Base-by-base conservation (phyloP, 2,888 invertebrate genomes). In the Catocala sponsa region DNA sequence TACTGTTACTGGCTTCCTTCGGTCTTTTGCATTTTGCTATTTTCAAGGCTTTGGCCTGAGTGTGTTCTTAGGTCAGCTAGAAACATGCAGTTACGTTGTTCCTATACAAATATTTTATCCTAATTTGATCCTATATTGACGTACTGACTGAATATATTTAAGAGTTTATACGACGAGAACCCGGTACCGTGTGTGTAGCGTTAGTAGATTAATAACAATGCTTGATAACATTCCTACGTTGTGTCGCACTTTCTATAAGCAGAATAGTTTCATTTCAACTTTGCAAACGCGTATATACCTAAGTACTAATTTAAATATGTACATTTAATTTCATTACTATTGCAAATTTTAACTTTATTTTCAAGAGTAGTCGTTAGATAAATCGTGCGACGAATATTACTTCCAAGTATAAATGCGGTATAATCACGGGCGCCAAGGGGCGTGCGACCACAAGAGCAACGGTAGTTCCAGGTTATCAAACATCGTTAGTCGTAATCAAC, bases 171-270 rank as follows among this genome's bases (percentile, higher is more conserved):
- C 76, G 76, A 83, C 80, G 80, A 78, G 79, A 77, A 85, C 89
- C 91, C 88, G 87, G 78, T 90, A 91, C 90, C 91, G 84, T 85
- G 76, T 83, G 72, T 82, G 80, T 85, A 87, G 85, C 85, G 85
- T 92, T 91, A 90, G 88, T 91, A 75, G 68, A 66, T 61, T 63
- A 61, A 57, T 67, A 77, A 80, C 82, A 82, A 83, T 82, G 81
- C 81, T 85, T 86, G 85, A 86, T 84, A 83, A 84, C 83, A 38
- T 75, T 67, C 44, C 41, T 52, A 60, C 42, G 15, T 41, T 11
- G 9, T 10, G 6, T 33, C 11, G 5, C 33, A 48, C n/a, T 32
- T 48, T 33, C 4, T 6, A 33, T 5, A 25, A 25, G 33, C 11
- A 11, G 5, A 47, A 33, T 25, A 25, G 25, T 47, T 5, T 46